Conservation (phyloP, 2,113 vertebrate genomes). For the Aptenodytes forsteri region DNA sequence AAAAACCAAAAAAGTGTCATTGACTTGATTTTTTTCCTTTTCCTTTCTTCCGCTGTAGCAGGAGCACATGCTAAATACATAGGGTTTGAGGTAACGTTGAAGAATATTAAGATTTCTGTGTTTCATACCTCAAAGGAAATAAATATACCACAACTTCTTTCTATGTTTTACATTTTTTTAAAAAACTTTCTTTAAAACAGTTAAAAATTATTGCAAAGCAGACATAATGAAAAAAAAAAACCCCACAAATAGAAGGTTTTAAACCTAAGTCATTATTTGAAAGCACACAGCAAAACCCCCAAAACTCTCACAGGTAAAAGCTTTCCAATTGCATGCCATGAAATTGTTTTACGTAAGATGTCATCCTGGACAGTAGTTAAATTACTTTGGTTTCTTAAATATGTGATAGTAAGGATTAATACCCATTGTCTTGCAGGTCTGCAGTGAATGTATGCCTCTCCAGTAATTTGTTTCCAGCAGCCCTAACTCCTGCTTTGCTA, state of each 20-base stretch:
- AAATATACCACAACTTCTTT: neutral
- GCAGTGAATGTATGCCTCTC: neutral
- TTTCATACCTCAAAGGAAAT: neutral
- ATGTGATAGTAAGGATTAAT: neutral
- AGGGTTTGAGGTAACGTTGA: neutral
- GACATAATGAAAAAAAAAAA: neutral
- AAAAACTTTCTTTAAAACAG: neutral
- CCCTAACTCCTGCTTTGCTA: neutral
- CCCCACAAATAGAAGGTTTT: neutral
- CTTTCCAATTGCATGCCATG: neutral
- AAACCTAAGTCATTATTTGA: neutral
- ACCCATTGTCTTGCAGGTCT: neutral
- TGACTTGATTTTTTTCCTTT: neutral
- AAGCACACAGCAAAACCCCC: neutral
- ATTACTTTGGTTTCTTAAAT: neutral
- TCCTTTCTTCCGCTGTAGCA: neutral
- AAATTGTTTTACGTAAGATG: neutral
- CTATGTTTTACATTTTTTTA: neutral
- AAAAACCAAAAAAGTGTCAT: neutral
- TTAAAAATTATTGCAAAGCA: neutral
- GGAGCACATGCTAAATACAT: neutral
- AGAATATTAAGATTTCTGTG: neutral
- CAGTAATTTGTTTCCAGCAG: neutral
- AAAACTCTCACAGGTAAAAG: neutral
- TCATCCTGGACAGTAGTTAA: neutral